A percentile compares a stretch with the other conserved stretches of the same genome.
These are phyloP conservation scores for Strigops habroptila DNA, from an alignment of 2,113 vertebrate species.

Conservation along the genomic window DNA sequence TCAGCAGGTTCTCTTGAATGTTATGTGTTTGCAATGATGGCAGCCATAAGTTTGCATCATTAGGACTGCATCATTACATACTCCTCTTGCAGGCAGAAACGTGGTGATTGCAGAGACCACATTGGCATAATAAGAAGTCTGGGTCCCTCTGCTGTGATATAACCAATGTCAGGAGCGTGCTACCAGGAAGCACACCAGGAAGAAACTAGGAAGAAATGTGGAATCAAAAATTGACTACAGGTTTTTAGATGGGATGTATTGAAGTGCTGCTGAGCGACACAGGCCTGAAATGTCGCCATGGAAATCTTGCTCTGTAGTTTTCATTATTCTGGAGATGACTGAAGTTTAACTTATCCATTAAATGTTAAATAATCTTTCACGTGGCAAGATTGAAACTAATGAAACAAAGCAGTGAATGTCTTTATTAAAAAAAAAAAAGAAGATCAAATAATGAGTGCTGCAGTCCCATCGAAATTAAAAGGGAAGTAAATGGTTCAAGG, in stretches of 20 bases:
- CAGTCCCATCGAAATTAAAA: background rate
- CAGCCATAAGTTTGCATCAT: background rate
- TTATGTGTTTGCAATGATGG: background rate
- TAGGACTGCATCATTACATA: background rate
- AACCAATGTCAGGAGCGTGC: background rate
- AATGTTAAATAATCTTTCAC: slow-evolving; percentile 42
- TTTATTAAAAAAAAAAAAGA: background rate
- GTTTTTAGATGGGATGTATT: background rate
- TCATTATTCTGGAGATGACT: slow-evolving; percentile 27
- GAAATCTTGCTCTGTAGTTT: slow-evolving; percentile 16
- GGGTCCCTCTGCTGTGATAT: background rate
- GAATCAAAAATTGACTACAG: background rate
- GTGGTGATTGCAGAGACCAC: background rate
- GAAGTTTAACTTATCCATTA: slow-evolving; percentile 40
- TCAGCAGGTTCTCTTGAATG: background rate
- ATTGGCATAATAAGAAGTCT: background rate
- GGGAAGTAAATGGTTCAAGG: background rate
- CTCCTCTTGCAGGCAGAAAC: background rate
- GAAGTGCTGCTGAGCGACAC: background rate
- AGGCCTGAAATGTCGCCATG: slow-evolving; percentile 4
- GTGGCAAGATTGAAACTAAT: slow-evolving; percentile 26
- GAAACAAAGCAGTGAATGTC: slow-evolving; percentile 7
- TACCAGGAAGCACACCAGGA: background rate
- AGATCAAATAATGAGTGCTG: background rate
- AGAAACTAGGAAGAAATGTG: background rate